A percentile compares a stretch with the other conserved stretches of the same genome.
Conservation (phyloP, 92 coral and sea anemone species). For the Micromussa lordhowensis region DNA sequence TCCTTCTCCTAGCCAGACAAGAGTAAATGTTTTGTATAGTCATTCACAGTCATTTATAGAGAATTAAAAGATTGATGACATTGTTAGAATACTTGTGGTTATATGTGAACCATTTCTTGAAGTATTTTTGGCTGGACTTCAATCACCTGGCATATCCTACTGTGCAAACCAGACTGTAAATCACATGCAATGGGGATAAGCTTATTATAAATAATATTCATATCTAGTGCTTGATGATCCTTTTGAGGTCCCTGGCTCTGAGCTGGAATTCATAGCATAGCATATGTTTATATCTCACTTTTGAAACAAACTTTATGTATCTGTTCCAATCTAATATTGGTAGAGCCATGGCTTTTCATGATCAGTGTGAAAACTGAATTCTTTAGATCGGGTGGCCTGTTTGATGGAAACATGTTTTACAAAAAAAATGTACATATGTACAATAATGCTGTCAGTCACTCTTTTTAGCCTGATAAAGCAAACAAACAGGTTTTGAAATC, state of each 20-base stretch:
- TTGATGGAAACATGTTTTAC: background rate
- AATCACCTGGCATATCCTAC: background rate
- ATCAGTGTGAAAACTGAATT: no score
- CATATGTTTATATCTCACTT: no score
- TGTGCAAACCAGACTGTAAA: conserved; percentile 15
- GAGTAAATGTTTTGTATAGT: background rate
- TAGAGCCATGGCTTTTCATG: no score
- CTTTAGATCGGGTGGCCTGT: background rate
- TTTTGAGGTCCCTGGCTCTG: background rate
- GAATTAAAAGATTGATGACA: background rate
- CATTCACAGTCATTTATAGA: background rate
- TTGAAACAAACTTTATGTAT: no score
- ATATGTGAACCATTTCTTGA: background rate
- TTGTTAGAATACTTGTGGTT: conserved; percentile 34
- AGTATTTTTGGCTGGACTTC: background rate
- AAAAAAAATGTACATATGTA: background rate
- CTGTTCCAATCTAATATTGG: no score
- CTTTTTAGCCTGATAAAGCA: background rate
- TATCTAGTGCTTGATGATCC: background rate
- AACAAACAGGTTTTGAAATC: conserved; percentile 7
- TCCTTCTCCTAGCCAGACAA: background rate
- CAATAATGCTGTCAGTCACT: no score
- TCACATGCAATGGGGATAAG: background rate
- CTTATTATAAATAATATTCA: background rate
- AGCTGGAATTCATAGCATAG: no score